Conservation (phyloP, 2,888 invertebrate genomes). For the Erebia ligea region DNA sequence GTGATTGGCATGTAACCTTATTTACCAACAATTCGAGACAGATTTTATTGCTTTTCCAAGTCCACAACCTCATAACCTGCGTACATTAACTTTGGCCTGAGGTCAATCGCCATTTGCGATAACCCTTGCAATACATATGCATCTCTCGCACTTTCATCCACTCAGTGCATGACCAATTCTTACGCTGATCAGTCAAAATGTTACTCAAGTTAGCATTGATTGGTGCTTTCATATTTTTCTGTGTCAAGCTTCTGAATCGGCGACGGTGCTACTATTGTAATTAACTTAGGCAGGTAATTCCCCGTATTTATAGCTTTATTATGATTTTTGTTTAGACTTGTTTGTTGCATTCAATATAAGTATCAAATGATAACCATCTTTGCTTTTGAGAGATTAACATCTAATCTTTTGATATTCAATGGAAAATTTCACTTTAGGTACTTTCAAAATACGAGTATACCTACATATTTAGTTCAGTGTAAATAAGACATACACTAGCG, state of each 20-base stretch:
- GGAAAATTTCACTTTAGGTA: neutral
- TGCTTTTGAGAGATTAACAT: neutral
- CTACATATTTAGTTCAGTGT: too few species aligned
- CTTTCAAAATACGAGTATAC: neutral
- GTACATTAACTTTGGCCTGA: slow-evolving; percentile 33
- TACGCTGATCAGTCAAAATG: slow-evolving; percentile 55
- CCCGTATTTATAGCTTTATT: neutral
- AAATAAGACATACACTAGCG: too few species aligned
- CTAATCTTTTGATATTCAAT: slow-evolving; percentile 1
- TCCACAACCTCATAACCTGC: slow-evolving; percentile 50
- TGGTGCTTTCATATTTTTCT: slow-evolving; percentile 66
- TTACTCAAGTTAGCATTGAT: slow-evolving; percentile 70
- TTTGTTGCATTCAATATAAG: neutral
- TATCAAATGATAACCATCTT: neutral
- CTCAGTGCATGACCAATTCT: slow-evolving; percentile 50
- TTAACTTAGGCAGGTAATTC: slow-evolving; percentile 44
- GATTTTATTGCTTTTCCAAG: slow-evolving; percentile 47
- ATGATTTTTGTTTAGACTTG: neutral
- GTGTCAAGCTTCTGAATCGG: slow-evolving; percentile 64
- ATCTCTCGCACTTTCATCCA: slow-evolving; percentile 18
- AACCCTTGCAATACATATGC: slow-evolving; percentile 48
- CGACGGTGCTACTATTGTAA: slow-evolving; percentile 56
- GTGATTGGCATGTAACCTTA: slow-evolving; percentile 42
- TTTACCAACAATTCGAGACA: slow-evolving; percentile 33
- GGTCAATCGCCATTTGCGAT: slow-evolving; percentile 45